These are phyloP conservation scores for Epizoanthus ramosus DNA, from an alignment of 92 coral and sea anemone species.

Conservation along the genomic window DNA sequence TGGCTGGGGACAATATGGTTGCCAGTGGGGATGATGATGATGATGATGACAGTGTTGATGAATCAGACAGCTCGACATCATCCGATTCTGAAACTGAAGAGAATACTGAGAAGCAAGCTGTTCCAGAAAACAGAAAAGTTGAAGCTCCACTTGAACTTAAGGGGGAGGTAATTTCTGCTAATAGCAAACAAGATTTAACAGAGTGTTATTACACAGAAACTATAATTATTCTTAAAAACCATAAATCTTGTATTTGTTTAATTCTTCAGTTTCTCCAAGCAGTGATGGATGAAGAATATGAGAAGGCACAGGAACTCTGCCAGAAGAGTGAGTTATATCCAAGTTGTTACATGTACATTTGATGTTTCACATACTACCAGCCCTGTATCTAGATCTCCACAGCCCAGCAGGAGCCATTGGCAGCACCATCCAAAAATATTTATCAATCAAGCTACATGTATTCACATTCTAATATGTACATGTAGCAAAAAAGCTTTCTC, in stretches of 20 bases:
- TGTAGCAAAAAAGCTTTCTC: too few species aligned
- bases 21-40: slow-evolving; percentile 45
- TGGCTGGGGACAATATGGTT: slow-evolving; percentile 48
- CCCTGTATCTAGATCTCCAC: too few species aligned
- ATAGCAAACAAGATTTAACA: neutral
- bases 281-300: slow-evolving; percentile 80
- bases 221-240: too few species aligned
- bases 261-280: slow-evolving; percentile 63
- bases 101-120: neutral
- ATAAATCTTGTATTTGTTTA: neutral
- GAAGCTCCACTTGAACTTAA: slow-evolving; percentile 75
- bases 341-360: neutral
- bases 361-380: too few species aligned
- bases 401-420: too few species aligned
- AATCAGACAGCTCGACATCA: slow-evolving; percentile 13
- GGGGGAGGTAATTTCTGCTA: slow-evolving; percentile 54
- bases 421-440: too few species aligned
- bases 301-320: slow-evolving; percentile 77
- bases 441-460: too few species aligned
- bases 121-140: slow-evolving; percentile 20
- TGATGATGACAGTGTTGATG: slow-evolving; percentile 19
- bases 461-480: too few species aligned
- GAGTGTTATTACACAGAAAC: too few species aligned
- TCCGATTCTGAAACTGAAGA: slow-evolving; percentile 19
- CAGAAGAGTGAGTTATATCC: slow-evolving; percentile 58